phyloP scores from a whole-genome alignment of 2,113 vertebrate genomes.

The Hydropotes inermis region DNA sequence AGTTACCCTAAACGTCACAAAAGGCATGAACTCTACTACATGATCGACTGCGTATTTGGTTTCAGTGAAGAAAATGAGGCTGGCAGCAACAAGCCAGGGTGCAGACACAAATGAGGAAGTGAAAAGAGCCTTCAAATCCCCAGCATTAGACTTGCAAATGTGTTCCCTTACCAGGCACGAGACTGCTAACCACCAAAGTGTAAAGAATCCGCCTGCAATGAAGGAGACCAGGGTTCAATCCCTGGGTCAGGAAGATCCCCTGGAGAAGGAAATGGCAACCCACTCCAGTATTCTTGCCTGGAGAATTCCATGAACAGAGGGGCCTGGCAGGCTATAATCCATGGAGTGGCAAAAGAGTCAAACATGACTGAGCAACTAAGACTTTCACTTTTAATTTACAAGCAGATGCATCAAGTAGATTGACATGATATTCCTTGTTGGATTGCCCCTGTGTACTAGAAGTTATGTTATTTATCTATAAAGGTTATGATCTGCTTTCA shows the following conservation, averaged over 20 bases:
- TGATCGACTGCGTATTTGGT: background rate
- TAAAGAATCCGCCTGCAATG: background rate
- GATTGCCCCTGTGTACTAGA: background rate
- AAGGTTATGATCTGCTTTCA: slow-evolving; percentile 13
- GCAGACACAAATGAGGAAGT: background rate
- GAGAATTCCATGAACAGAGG: background rate
- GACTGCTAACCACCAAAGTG: background rate
- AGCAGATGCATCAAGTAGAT: slow-evolving; percentile 6
- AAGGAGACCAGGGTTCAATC: background rate
- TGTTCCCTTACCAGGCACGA: background rate
- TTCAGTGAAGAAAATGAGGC: background rate
- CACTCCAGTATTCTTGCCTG: background rate
- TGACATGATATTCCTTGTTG: slow-evolving; percentile 7
- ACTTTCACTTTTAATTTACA: background rate
- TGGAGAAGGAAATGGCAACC: background rate
- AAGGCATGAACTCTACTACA: background rate
- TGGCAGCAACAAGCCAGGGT: background rate
- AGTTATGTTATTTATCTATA: background rate
- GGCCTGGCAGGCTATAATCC: background rate
- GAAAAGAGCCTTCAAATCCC: background rate
- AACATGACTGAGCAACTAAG: background rate
- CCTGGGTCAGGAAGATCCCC: background rate
- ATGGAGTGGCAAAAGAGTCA: background rate
- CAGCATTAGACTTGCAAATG: slow-evolving; percentile 35
- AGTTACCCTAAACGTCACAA: background rate